Evolutionary conservation across 2,113 vertebrate genomes (phyloP), one percentile per base, ranked within the genome.

Genomic region (Chauna torquata): DNA sequence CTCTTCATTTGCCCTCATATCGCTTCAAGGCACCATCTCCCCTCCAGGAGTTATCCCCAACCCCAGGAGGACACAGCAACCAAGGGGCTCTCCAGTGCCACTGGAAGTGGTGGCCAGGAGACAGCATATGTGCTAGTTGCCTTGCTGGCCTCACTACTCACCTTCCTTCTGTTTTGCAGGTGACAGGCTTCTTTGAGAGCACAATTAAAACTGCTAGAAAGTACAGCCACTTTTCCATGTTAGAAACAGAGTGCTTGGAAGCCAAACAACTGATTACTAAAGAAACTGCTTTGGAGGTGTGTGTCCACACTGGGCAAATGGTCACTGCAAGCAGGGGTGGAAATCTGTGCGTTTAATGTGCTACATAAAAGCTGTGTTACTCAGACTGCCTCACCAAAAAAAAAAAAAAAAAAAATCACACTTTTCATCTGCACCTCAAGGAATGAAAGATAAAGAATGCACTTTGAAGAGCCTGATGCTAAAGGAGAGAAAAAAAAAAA

Each of bases 221-320:
- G 68, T 49, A 55, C 13, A 50, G 18, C 22, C 3, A 0, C 22
- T 64, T 47, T 20, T 36, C 10, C 5, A 0, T 4, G 1, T 44
- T 19, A 24, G 44, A 57, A 93, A 42, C 9, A 40, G 17, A 40
- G 25, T 57, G 20, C 32, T 78, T 61, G 8, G 42, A 54, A 85
- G n/a, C 4, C 45, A 66, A 66, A 20, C 7, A 86, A 70, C 5
- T 65, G 58, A 72, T 92, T 86, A 62, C 74, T 91, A 45, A 58
- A 96, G 78, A 95, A 80, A 36, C 32, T 84, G 32, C 25, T 87
- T 87, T 75, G 23, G 23, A 85, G 22, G 15, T 66, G 20, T 8
- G 9, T 32, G 19, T 36, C 9, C 22, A 77, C 22, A 80, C 2
- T 8, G 12, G 18, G 27, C 9, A 61, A 82, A 85, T 2, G 0